Conservation (phyloP, 1,140 invertebrate genomes). For the Panulirus ornatus region DNA sequence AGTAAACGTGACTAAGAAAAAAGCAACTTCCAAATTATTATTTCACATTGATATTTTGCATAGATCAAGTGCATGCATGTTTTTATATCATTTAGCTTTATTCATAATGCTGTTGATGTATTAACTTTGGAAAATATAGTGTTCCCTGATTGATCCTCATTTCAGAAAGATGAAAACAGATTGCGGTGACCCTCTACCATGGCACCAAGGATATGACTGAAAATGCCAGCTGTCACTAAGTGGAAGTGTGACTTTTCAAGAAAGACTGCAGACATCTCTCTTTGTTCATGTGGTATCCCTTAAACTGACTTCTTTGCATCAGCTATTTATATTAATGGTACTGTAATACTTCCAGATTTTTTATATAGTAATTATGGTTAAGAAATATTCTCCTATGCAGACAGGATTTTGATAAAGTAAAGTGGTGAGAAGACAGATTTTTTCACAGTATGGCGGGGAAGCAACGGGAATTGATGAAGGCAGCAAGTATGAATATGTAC, state of each 20-base stretch:
- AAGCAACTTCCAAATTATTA: background rate
- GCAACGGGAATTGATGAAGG: no score
- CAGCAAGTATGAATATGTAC: no score
- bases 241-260: background rate
- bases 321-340: slow-evolving; percentile 11
- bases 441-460: background rate
- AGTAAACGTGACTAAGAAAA: background rate
- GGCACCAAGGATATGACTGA: slow-evolving; percentile 45
- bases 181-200: slow-evolving; percentile 39
- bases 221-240: slow-evolving; percentile 29
- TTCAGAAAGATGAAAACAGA: slow-evolving; percentile 64
- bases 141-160: background rate
- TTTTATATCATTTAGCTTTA: background rate
- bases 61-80: background rate
- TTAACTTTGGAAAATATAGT: background rate
- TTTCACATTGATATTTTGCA: background rate
- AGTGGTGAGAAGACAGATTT: background rate
- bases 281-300: background rate
- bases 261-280: background rate
- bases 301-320: background rate
- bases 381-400: background rate
- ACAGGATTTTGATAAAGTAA: background rate
- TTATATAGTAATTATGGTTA: background rate
- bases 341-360: background rate
- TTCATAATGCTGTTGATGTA: background rate